Conservation (phyloP, 2,888 invertebrate species). For the Mythimna ferrago region DNA sequence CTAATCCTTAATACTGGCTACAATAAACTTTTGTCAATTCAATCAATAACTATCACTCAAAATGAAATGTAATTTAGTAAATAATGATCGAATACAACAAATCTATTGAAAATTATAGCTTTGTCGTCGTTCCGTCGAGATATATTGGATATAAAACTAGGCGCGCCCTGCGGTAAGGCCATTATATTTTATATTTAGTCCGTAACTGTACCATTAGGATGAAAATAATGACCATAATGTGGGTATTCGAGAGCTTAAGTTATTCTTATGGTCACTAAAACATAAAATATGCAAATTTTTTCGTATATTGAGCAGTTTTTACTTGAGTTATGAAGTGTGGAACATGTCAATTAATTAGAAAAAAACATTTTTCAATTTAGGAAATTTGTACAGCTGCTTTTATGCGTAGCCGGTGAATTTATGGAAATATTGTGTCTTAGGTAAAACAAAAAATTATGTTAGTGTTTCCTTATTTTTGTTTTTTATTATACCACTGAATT, state of each 20-base stretch:
- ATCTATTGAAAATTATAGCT: constrained; percentile 43
- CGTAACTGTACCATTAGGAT: constrained; percentile 60
- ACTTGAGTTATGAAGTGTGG: constrained; percentile 48
- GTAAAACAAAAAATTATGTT: background rate
- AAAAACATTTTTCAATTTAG: constrained; percentile 26
- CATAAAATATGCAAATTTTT: constrained; percentile 69
- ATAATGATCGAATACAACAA: constrained; percentile 52
- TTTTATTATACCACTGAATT: background rate
- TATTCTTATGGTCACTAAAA: constrained; percentile 67
- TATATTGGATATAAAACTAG: constrained; percentile 50
- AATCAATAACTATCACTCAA: constrained; percentile 37
- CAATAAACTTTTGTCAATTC: constrained; percentile 39
- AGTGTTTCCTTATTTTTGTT: background rate
- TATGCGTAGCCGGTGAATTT: background rate
- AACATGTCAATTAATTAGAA: constrained; percentile 45
- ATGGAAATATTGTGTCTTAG: constrained; percentile 3
- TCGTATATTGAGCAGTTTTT: constrained; percentile 50
- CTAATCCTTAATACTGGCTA: constrained; percentile 32
- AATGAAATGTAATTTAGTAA: constrained; percentile 41
- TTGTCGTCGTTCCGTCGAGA: constrained; percentile 33
- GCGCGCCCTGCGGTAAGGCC: constrained; percentile 42
- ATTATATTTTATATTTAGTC: constrained; percentile 58
- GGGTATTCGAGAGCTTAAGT: constrained; percentile 62
- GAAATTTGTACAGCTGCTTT: background rate
- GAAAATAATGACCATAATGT: constrained; percentile 62